Conservation (phyloP, 1,140 invertebrate species). For the Anastatus disparis region DNA sequence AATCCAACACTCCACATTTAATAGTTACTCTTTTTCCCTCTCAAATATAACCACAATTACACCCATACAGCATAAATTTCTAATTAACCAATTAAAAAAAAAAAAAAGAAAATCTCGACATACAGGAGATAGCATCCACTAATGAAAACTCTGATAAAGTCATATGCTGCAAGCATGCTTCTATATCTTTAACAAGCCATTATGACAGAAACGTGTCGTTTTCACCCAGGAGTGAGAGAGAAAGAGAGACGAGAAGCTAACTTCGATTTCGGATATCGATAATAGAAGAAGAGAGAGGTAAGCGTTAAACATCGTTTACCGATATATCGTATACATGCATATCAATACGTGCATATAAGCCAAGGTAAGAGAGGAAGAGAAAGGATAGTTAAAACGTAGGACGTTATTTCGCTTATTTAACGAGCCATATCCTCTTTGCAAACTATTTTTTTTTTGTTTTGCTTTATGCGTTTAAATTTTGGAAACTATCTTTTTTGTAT, state of each 20-base stretch:
- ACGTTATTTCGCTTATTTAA: conserved; percentile 1
- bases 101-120: too few relatives aligned
- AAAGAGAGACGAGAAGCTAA: too few relatives aligned
- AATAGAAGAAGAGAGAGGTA: not conserved
- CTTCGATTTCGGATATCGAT: conserved; percentile 30
- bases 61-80: too few relatives aligned
- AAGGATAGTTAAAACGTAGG: not conserved
- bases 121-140: not conserved
- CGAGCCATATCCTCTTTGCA: conserved; percentile 9
- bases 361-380: not conserved
- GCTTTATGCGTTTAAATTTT: too few relatives aligned
- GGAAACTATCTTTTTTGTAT: too few relatives aligned
- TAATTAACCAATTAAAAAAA: too few relatives aligned
- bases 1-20: too few relatives aligned
- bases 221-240: too few relatives aligned
- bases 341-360: not conserved
- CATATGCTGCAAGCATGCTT: too few relatives aligned
- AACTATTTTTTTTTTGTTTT: not conserved
- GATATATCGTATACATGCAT: not conserved
- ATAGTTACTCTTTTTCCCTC: too few relatives aligned
- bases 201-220: not conserved
- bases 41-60: too few relatives aligned
- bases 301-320: conserved; percentile 20
- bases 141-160: not conserved
- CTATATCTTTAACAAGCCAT: too few relatives aligned